phyloP scores from a whole-genome alignment of 2,797 vertebrate species.

The Falco berigora region DNA sequence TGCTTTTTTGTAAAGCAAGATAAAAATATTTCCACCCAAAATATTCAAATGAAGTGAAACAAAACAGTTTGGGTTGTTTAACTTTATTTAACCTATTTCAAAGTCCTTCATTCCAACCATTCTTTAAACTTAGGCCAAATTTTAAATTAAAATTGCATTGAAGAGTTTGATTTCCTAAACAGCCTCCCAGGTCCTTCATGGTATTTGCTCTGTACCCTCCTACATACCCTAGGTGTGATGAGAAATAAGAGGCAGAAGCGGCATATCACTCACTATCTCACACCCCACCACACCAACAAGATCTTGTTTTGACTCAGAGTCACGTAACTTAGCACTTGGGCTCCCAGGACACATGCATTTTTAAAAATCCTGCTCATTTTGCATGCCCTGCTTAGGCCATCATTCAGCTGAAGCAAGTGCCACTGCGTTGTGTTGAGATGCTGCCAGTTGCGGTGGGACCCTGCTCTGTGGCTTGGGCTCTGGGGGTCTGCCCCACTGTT shows the following conservation, averaged over 20 bases:
- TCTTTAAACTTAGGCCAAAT: neutral
- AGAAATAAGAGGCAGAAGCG: neutral
- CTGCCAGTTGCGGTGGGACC: neutral
- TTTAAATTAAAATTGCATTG: neutral
- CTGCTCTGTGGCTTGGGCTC: neutral
- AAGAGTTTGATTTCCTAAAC: neutral
- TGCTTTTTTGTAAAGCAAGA: neutral
- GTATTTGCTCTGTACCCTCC: neutral
- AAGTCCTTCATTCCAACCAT: neutral
- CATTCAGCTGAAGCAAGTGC: neutral
- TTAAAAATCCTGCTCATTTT: neutral
- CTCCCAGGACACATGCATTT: neutral
- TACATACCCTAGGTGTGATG: accelerated
- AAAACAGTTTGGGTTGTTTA: neutral
- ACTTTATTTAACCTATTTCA: neutral
- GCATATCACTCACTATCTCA: accelerated
- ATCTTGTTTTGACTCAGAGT: neutral
- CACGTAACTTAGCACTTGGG: neutral
- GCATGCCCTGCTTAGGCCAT: neutral
- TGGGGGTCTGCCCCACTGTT: neutral
- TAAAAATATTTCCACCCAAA: neutral
- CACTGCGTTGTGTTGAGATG: accelerated
- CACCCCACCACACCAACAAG: neutral
- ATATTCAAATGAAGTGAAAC: neutral
- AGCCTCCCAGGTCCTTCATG: neutral